Conservation (phyloP, 2,113 vertebrate species). For the Campylomormyrus numenius region DNA sequence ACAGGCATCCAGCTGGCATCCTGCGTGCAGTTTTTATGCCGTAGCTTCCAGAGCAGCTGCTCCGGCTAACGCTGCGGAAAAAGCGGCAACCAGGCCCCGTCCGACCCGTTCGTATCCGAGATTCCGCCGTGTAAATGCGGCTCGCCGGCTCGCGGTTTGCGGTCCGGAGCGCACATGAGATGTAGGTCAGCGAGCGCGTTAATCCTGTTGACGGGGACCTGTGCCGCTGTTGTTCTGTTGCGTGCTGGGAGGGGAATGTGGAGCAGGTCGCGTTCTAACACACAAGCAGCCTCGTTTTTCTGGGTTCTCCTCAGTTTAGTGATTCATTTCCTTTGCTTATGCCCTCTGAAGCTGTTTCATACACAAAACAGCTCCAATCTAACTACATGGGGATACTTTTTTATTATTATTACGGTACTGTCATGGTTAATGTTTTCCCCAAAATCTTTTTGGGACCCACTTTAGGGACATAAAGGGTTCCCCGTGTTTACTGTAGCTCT, state of each 20-base stretch:
- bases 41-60: conserved; percentile 10
- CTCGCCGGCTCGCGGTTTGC: neutral
- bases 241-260: neutral
- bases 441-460: neutral
- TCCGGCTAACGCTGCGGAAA: neutral
- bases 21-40: conserved; percentile 27
- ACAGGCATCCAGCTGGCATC: conserved; percentile 60
- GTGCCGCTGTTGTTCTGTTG: neutral
- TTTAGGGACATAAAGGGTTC: neutral
- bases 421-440: neutral
- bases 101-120: neutral
- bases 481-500: neutral
- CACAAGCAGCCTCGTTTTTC: neutral
- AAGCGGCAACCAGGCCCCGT: neutral
- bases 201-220: neutral
- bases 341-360: neutral
- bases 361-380: neutral
- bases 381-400: neutral
- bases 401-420: neutral
- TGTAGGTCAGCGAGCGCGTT: conserved; percentile 2
- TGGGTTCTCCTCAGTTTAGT: neutral
- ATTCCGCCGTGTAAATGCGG: neutral
- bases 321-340: neutral
- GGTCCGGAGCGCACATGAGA: neutral
- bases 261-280: neutral